Evolutionary conservation across 2,113 vertebrate genomes (phyloP).

Genomic region (Psilopogon haemacephalus): DNA sequence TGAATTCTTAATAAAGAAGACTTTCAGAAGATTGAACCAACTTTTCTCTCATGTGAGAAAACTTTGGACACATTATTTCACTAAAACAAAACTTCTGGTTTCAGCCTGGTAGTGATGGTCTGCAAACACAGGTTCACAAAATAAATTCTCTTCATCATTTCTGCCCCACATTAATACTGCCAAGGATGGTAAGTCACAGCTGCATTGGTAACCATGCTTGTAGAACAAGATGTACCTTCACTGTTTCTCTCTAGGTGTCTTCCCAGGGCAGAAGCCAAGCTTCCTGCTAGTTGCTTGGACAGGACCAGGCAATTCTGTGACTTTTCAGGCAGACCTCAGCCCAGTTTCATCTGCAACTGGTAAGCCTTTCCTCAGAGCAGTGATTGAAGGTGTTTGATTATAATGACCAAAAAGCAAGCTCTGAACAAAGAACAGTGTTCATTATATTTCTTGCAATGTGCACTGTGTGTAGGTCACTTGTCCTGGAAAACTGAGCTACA

Average conservation of each 20-base stretch:
- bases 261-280: background rate
- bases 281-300: background rate
- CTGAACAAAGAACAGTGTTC: background rate
- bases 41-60: background rate
- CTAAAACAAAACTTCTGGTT: background rate
- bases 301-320: background rate
- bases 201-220: background rate
- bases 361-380: background rate
- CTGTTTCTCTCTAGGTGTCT: background rate
- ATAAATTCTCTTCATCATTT: background rate
- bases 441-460: background rate
- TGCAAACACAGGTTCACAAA: background rate
- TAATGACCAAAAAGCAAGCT: background rate
- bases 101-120: background rate
- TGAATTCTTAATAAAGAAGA: background rate
- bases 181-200: background rate
- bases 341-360: background rate
- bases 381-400: background rate
- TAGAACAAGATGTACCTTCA: background rate
- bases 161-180: background rate
- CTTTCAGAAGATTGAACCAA: background rate
- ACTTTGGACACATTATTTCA: background rate
- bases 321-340: background rate
- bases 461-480: background rate
- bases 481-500: background rate